These are phyloP conservation scores for Allolobophora icterica DNA, from an alignment of 2,888 invertebrate genomes.

Conservation along the genomic window DNA sequence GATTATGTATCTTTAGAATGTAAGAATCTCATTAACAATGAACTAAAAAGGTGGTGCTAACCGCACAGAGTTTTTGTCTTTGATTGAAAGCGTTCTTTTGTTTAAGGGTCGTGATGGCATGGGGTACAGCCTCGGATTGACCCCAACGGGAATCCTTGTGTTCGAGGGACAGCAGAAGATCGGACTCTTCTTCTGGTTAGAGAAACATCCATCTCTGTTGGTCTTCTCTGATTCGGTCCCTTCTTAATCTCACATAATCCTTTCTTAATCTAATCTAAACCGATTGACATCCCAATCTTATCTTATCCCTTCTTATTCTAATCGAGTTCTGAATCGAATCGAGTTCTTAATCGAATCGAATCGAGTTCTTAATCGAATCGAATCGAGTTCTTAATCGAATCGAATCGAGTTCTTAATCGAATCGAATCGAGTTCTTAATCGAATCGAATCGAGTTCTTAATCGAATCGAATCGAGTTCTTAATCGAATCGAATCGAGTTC, in stretches of 20 bases:
- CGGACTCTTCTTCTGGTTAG: constrained; percentile 91
- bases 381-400: no score
- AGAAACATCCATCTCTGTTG: not conserved
- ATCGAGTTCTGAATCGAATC: no score
- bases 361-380: no score
- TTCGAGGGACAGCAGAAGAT: constrained; percentile 96
- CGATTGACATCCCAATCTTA: not conserved
- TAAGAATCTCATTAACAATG: not conserved
- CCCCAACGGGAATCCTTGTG: constrained; percentile 96
- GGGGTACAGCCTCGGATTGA: constrained; percentile 87
- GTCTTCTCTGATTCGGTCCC: not conserved
- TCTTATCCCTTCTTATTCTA: no score
- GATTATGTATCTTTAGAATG: not conserved
- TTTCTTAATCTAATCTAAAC: not conserved
- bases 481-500: no score
- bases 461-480: no score
- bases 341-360: no score
- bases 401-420: no score
- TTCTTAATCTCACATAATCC: not conserved
- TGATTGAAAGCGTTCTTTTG: no score
- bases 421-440: no score
- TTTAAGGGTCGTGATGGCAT: constrained; percentile 43
- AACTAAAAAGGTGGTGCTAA: not conserved
- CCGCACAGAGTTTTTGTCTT: no score
- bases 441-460: no score